phyloP scores from a whole-genome alignment of 30 jellyfish, hydroid and myxozoan genomes.

The Hydractinia symbiolongicarpus region DNA sequence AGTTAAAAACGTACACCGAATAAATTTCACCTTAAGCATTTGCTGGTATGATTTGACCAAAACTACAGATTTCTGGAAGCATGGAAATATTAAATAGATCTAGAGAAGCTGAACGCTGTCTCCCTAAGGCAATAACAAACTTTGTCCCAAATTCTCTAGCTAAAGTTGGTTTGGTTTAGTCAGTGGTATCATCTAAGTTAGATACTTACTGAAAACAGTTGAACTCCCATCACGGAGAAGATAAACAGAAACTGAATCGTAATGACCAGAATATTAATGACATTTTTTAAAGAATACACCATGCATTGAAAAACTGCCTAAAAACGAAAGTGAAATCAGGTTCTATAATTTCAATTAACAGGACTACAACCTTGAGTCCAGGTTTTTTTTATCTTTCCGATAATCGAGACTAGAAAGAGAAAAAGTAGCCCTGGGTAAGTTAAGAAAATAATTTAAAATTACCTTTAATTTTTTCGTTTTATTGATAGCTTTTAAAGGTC shows the following conservation, averaged over 20 bases:
- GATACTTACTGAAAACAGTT: slow-evolving; percentile 70
- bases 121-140: too few species aligned
- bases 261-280: slow-evolving; percentile 76
- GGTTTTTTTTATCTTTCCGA: not conserved
- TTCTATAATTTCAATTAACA: not conserved
- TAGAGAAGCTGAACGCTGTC: too few species aligned
- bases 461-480: slow-evolving; percentile 87
- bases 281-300: slow-evolving; percentile 88
- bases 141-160: too few species aligned
- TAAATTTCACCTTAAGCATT: too few species aligned
- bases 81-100: too few species aligned
- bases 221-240: slow-evolving; percentile 95
- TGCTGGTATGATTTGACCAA: too few species aligned
- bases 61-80: too few species aligned
- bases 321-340: not conserved
- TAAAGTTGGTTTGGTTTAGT: too few species aligned
- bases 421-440: too few species aligned
- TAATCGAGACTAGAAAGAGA: not conserved
- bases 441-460: not conserved
- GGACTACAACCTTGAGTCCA: not conserved
- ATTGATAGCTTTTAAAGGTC: slow-evolving; percentile 92
- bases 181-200: too few species aligned
- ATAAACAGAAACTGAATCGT: slow-evolving; percentile 72
- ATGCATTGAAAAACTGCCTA: slow-evolving; percentile 97
- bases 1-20: not conserved